Evolutionary conservation across 2,113 vertebrate species (phyloP).

Genomic region (Proterorhinus semilunaris): DNA sequence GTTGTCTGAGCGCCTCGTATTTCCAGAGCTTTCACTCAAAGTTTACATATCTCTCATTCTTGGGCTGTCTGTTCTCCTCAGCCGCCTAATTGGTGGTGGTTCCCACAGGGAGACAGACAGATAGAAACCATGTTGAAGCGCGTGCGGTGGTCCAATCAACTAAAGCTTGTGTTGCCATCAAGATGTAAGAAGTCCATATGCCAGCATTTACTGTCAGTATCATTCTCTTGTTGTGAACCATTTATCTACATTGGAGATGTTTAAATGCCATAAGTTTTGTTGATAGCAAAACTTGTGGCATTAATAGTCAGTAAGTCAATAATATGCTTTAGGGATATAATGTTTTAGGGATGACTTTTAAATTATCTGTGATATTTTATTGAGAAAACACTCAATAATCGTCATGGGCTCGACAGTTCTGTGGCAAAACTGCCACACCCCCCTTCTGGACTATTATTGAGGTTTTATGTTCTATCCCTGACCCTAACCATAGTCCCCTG

Average conservation of each 20-base stretch:
- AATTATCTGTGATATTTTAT: conserved; percentile 5
- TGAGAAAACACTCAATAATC: too few species aligned
- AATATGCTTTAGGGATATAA: too few species aligned
- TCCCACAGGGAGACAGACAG: conserved; percentile 52
- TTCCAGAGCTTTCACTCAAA: conserved; percentile 44
- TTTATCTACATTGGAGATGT: conserved; percentile 2
- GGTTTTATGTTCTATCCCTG: too few species aligned
- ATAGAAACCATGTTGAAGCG: conserved; percentile 54
- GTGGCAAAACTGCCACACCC: too few species aligned
- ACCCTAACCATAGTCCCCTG: too few species aligned
- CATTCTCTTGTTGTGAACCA: not conserved
- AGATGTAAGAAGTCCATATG: conserved; percentile 39
- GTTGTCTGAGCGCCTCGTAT: conserved; percentile 51
- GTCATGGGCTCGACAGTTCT: too few species aligned
- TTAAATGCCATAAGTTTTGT: conserved; percentile 15
- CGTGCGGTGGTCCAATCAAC: conserved; percentile 55
- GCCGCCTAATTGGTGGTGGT: conserved; percentile 51
- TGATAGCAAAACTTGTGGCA: conserved; percentile 54
- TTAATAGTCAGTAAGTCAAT: conserved; percentile 24
- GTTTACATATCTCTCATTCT: conserved; percentile 77
- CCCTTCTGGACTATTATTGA: too few species aligned
- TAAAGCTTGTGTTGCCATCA: conserved; percentile 34
- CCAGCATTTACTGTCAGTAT: not conserved
- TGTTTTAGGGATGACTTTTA: conserved; percentile 45
- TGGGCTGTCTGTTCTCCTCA: conserved; percentile 48